Percentiles rank a stretch among this genome's conserved stretches.
These are phyloP conservation scores for Diachasma alloeum DNA, from an alignment of 1,140 invertebrate genomes.

Conservation along the genomic window DNA sequence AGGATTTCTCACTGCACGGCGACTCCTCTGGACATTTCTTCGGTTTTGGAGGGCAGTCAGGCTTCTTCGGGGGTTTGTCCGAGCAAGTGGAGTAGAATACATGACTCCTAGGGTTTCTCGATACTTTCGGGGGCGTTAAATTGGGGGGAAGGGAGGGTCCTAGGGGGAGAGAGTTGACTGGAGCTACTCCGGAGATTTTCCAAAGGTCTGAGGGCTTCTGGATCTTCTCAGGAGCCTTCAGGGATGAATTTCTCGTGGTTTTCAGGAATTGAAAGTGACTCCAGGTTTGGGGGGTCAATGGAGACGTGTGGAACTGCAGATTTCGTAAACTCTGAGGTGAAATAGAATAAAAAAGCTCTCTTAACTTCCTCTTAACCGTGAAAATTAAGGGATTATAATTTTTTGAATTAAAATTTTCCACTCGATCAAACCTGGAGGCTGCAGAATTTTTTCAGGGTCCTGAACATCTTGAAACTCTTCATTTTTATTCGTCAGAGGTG, in stretches of 20 bases:
- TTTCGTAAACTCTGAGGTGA: neutral
- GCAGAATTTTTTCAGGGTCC: neutral
- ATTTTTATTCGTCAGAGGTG: neutral
- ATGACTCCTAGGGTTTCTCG: neutral
- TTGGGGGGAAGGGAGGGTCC: neutral
- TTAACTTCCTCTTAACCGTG: too few relatives aligned
- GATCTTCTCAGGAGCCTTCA: neutral
- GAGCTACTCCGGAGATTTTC: neutral
- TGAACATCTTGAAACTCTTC: neutral
- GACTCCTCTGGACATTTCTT: neutral
- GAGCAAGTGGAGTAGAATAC: neutral
- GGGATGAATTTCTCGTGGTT: neutral
- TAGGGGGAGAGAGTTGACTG: neutral
- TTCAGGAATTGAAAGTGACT: neutral
- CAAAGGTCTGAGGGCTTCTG: neutral
- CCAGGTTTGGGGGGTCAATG: neutral
- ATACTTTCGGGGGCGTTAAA: neutral
- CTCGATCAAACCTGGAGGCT: neutral
- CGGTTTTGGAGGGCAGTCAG: neutral
- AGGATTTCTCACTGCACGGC: neutral
- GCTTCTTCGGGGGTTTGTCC: neutral
- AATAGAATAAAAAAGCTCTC: neutral
- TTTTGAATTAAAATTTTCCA: too few relatives aligned
- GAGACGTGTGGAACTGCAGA: neutral
- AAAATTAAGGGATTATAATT: too few relatives aligned